phyloP scores from a whole-genome alignment of 2,888 invertebrate genomes.

The Caenorhabditis sulstoni region DNA sequence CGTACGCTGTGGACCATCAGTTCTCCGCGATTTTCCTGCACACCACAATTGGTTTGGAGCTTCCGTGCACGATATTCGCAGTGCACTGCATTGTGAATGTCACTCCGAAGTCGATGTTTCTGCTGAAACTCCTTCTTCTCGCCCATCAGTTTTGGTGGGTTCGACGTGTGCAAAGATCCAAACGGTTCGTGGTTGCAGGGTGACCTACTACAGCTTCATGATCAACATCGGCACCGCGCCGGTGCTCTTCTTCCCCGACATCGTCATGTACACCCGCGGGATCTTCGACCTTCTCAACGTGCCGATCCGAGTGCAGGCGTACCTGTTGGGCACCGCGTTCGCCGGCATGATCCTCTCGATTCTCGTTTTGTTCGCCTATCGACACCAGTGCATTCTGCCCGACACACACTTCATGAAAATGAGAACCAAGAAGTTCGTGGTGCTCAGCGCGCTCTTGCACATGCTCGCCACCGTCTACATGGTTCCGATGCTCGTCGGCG shows the following conservation, averaged over 20 bases:
- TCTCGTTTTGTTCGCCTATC: constrained; percentile 17
- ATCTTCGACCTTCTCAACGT: constrained; percentile 11
- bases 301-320: constrained; percentile 7
- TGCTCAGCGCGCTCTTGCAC: neutral
- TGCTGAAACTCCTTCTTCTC: constrained; percentile 11
- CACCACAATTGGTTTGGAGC: constrained; percentile 8
- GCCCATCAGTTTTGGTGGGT: constrained; percentile 32
- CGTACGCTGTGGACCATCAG: neutral
- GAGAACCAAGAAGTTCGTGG: neutral
- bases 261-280: constrained; percentile 33
- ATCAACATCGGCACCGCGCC: constrained; percentile 12
- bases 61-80: constrained; percentile 20
- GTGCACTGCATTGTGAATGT: constrained; percentile 16
- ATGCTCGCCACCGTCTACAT: constrained; percentile 6
- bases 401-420: constrained; percentile 14
- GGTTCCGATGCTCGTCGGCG: constrained; percentile 6
- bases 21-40: constrained; percentile 18
- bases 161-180: neutral
- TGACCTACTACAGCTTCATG: constrained; percentile 38
- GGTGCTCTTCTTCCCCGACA: constrained; percentile 22
- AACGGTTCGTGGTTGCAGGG: constrained; percentile 8
- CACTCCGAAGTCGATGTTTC: constrained; percentile 5
- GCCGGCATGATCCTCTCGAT: constrained; percentile 30
- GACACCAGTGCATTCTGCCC: constrained; percentile 34
- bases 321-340: constrained; percentile 15